Conservation (phyloP, 1,140 invertebrate genomes). For the Drosophila oshimai region DNA sequence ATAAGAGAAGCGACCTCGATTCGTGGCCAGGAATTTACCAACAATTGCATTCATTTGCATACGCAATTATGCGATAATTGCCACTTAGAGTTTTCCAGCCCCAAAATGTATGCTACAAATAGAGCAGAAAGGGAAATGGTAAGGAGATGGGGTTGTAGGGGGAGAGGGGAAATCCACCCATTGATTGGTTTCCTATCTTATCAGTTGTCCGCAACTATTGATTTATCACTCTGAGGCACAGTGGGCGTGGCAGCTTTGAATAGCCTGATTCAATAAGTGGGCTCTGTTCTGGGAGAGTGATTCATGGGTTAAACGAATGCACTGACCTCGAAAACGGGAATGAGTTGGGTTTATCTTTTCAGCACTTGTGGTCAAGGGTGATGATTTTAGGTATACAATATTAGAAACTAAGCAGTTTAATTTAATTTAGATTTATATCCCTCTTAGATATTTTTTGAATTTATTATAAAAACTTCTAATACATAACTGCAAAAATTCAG, state of each 20-base stretch:
- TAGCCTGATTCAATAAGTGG: not conserved
- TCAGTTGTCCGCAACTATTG: constrained; percentile 57
- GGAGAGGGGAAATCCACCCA: not conserved
- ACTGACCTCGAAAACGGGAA: not conserved
- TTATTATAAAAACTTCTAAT: too few species aligned
- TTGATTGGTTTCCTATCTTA: constrained; percentile 47
- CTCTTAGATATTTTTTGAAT: too few species aligned
- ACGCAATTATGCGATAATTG: constrained; percentile 39
- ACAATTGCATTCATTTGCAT: not conserved
- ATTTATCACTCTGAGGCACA: constrained; percentile 25
- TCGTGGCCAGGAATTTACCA: not conserved
- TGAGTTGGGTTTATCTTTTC: not conserved
- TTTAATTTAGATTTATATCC: not conserved
- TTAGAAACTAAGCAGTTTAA: too few species aligned
- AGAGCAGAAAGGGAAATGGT: not conserved
- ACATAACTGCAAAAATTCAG: too few species aligned
- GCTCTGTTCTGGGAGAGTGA: not conserved
- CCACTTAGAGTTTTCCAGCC: constrained; percentile 8
- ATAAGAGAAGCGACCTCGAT: constrained; percentile 51
- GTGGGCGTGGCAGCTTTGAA: constrained; percentile 23
- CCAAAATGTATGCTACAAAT: constrained; percentile 52
- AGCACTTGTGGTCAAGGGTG: not conserved
- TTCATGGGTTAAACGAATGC: not conserved
- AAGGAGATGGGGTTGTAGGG: not conserved
- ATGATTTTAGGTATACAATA: not conserved